Percentiles rank a stretch among this genome's conserved stretches.
These are phyloP conservation scores for Aptenodytes forsteri DNA, from an alignment of 2,113 vertebrate species.

Conservation along the genomic window DNA sequence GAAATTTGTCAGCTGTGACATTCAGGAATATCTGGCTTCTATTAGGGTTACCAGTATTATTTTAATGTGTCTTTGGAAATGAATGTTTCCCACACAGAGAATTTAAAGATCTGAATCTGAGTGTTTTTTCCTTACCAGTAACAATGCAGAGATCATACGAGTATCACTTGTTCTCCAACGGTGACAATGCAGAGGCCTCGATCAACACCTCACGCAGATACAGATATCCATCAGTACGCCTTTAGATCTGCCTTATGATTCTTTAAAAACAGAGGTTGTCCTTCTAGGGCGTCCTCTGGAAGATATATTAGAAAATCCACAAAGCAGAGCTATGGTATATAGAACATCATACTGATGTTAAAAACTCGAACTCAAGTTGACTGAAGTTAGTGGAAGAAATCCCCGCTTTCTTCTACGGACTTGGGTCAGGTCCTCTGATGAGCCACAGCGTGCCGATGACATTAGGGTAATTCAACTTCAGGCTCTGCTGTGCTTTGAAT, in stretches of 20 bases:
- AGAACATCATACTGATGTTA: background rate
- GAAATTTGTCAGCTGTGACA: background rate
- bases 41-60: background rate
- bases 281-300: background rate
- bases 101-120: background rate
- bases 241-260: background rate
- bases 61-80: background rate
- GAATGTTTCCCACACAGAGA: background rate
- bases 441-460: background rate
- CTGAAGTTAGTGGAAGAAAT: background rate
- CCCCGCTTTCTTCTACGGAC: accelerated
- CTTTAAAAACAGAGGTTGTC: background rate
- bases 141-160: background rate
- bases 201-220: accelerated
- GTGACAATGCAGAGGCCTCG: background rate
- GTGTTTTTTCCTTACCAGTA: background rate
- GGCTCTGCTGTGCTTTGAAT: background rate
- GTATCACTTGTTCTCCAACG: background rate
- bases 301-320: background rate
- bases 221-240: background rate
- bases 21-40: background rate
- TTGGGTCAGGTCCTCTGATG: background rate
- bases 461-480: background rate
- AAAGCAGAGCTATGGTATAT: background rate
- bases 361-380: background rate